A percentile compares a stretch with the other conserved stretches of the same genome.
Conservation (phyloP, 2,797 vertebrate genomes). For the Arrhamphus sclerolepis region DNA sequence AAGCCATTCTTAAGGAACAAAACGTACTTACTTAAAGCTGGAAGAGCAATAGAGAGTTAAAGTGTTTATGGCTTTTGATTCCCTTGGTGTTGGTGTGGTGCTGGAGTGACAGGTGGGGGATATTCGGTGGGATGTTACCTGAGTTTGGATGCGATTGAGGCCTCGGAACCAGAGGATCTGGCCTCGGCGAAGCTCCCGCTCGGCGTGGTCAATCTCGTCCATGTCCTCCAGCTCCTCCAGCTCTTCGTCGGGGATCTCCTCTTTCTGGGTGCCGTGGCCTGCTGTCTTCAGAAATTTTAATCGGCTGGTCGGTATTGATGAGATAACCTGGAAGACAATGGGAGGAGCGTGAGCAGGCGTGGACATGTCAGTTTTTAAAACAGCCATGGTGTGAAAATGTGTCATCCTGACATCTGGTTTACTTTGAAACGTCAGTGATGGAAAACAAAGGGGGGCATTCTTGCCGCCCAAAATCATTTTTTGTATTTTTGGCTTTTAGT, state of each 20-base stretch:
- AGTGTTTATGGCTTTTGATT: constrained; percentile 77
- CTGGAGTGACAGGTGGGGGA: background rate
- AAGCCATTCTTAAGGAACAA: constrained; percentile 54
- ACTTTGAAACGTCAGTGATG: too few relatives aligned
- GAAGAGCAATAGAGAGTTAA: constrained; percentile 72
- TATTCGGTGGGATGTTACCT: constrained; percentile 84
- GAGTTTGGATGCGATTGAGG: constrained; percentile 98
- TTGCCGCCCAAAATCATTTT: too few relatives aligned
- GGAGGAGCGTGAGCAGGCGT: constrained; percentile 9
- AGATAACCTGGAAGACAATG: constrained; percentile 86
- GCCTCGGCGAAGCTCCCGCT: constrained; percentile 94
- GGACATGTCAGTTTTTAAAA: too few relatives aligned
- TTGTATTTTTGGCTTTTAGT: too few relatives aligned
- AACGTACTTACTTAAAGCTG: constrained; percentile 56
- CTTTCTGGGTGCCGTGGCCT: constrained; percentile 97
- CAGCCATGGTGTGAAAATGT: too few relatives aligned
- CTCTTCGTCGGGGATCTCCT: constrained; percentile 97
- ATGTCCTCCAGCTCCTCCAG: constrained; percentile 94
- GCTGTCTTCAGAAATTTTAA: constrained; percentile 98
- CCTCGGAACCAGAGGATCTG: constrained; percentile 99
- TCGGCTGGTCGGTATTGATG: constrained; percentile 94
- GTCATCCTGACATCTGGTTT: too few relatives aligned
- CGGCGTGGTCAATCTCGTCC: constrained; percentile 98
- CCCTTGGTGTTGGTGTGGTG: constrained; percentile 47
- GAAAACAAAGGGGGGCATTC: too few relatives aligned